Base-by-base conservation (phyloP, 2,797 vertebrate species). In the Discoglossus pictus region DNA sequence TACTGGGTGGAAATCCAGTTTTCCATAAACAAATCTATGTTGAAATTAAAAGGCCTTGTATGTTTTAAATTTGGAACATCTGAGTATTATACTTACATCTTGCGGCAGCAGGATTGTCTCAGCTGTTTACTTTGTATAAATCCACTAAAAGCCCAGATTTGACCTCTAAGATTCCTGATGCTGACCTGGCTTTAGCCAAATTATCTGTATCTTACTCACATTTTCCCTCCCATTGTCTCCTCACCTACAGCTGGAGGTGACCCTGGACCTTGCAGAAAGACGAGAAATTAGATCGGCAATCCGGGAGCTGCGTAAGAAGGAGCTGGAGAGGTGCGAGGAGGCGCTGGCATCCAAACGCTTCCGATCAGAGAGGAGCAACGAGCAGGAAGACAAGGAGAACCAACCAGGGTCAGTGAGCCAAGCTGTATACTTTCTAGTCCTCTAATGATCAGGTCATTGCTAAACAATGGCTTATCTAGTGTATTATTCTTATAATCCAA, bases 311-410 rank as follows among this genome's bases (percentile, higher is more conserved):
- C 91, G 93, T 78, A 88, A 88, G 50, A 88, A 94, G 71, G 95
- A 99, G 87, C 86, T 98, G 7, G 92, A 95, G 75, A 87, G 86
- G 15, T 93, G 95, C 61, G 96, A 98, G 72, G 96, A 93, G 11
- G 89, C 91, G 0, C 79, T 99, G 79, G 93, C 94, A 2, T 96
- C 93, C 65, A 99, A 99, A 75, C 91, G 97, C 17, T 97, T 97
- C 83, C 89, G 93, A 38, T 80, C 89, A 0, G 90, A 91, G 8
- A 84, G 84, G 1, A 75, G 88, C 35, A 83, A 85, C 6, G 88
- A 88, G 63, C 88, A 86, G 48, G 93, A 97, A 27, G 76, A 99
- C 86, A 99, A 99, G 76, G 96, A 99, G 83, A 98, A 99, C 74
- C 94, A 92, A 83, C 89, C 92, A 53, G 89, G 86, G 96, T 97